Evolutionary conservation across 2,797 vertebrate species (phyloP).

Genomic region (Holocentrus rufus): DNA sequence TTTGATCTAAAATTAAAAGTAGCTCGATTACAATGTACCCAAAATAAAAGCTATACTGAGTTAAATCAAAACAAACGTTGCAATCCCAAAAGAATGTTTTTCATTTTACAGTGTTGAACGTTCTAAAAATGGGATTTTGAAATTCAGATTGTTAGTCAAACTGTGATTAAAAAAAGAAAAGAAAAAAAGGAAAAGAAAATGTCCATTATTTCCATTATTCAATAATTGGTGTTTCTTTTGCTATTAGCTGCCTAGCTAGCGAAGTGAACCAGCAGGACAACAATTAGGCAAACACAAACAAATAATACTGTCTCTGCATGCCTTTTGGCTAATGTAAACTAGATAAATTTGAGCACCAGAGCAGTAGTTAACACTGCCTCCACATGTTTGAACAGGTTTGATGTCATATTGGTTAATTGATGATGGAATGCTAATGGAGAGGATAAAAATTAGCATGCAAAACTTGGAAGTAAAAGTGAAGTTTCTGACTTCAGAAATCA

Average conservation of each 20-base stretch:
- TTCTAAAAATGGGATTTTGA: no score
- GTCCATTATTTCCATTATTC: no score
- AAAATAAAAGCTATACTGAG: background rate
- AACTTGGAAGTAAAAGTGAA: background rate
- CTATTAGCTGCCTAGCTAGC: no score
- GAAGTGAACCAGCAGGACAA: no score
- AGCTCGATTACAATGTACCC: slow-evolving; percentile 25
- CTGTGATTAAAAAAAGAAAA: no score
- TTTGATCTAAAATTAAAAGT: slow-evolving; percentile 9
- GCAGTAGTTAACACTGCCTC: background rate
- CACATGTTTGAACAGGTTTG: background rate
- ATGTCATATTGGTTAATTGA: background rate
- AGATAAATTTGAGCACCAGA: background rate
- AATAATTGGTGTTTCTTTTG: no score
- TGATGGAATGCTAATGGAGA: slow-evolving; percentile 6
- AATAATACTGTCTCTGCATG: background rate
- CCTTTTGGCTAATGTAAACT: slow-evolving; percentile 1
- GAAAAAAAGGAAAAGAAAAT: no score
- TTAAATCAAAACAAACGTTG: no score
- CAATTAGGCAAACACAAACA: background rate
- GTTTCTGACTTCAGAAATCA: background rate
- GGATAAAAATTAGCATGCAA: no score
- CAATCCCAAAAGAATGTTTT: no score
- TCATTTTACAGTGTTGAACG: no score
- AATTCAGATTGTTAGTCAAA: no score